phyloP scores from a whole-genome alignment of 2,797 vertebrate genomes.

The Enteromius afrohamiltoni region DNA sequence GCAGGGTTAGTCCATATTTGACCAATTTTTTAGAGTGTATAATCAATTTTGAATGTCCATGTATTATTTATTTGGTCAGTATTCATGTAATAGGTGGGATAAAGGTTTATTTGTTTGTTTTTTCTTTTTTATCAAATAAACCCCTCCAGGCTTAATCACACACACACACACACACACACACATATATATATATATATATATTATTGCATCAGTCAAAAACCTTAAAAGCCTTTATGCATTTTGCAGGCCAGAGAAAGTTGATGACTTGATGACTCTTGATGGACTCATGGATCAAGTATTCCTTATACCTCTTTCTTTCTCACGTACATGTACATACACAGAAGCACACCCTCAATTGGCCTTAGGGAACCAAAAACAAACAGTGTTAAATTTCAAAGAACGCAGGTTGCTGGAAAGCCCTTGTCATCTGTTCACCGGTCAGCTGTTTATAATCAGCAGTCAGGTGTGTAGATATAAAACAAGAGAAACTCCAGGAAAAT shows the following conservation, averaged over 20 bases:
- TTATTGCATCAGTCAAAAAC: too few relatives aligned
- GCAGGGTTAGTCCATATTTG: too few relatives aligned
- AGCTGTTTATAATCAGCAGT: slow-evolving; percentile 34
- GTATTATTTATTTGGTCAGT: neutral
- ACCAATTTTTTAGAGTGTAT: too few relatives aligned
- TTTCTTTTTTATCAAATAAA: too few relatives aligned
- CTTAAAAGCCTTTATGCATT: neutral
- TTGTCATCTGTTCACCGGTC: slow-evolving; percentile 37
- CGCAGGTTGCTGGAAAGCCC: slow-evolving; percentile 34
- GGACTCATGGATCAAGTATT: neutral
- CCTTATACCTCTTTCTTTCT: slow-evolving; percentile 4
- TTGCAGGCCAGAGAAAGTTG: neutral
- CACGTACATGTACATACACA: slow-evolving; percentile 19
- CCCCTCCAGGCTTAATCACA: too few relatives aligned
- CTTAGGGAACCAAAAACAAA: slow-evolving; percentile 49
- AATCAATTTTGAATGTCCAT: neutral
- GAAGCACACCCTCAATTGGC: neutral
- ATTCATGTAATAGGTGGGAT: neutral
- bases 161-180: too few relatives aligned
- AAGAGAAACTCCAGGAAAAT: slow-evolving; percentile 1
- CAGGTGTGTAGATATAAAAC: slow-evolving; percentile 34
- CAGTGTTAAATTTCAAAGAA: slow-evolving; percentile 30
- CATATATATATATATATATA: too few relatives aligned
- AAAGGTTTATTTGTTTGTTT: too few relatives aligned
- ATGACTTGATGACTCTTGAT: too few relatives aligned